Conservation (phyloP, 2,113 vertebrate genomes). For the Cnemophilus loriae region DNA sequence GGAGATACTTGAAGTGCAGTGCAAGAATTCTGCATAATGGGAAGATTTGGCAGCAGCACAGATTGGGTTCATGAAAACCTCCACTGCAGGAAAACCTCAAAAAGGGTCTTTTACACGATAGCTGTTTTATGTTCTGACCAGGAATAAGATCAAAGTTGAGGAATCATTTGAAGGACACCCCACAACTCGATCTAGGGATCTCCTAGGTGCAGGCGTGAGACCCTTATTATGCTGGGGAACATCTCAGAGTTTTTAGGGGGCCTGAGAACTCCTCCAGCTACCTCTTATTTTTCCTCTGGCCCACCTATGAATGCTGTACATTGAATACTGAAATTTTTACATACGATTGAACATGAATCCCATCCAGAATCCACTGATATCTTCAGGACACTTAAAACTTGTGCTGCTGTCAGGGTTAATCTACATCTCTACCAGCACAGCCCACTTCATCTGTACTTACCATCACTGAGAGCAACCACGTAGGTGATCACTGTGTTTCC, state of each 20-base stretch:
- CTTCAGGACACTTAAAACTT: neutral
- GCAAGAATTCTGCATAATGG: neutral
- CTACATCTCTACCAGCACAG: neutral
- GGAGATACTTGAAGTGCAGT: neutral
- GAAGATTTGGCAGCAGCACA: neutral
- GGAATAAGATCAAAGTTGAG: neutral
- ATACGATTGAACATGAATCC: rapidly evolving
- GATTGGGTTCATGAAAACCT: neutral
- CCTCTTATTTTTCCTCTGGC: neutral
- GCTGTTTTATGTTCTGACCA: neutral
- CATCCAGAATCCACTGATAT: neutral
- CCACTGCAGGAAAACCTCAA: neutral
- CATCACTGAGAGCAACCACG: neutral
- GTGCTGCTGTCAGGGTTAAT: neutral
- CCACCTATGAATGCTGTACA: neutral
- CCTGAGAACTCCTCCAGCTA: neutral
- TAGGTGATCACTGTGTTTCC: neutral
- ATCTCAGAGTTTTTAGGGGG: neutral
- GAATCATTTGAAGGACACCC: neutral
- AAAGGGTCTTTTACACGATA: neutral
- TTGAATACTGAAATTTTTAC: neutral
- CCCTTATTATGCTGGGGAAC: neutral
- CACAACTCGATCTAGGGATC: neutral
- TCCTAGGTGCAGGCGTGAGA: neutral
- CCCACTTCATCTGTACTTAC: neutral